Base-by-base conservation (phyloP, 2,888 invertebrate species). In the Quadriops clusia region DNA sequence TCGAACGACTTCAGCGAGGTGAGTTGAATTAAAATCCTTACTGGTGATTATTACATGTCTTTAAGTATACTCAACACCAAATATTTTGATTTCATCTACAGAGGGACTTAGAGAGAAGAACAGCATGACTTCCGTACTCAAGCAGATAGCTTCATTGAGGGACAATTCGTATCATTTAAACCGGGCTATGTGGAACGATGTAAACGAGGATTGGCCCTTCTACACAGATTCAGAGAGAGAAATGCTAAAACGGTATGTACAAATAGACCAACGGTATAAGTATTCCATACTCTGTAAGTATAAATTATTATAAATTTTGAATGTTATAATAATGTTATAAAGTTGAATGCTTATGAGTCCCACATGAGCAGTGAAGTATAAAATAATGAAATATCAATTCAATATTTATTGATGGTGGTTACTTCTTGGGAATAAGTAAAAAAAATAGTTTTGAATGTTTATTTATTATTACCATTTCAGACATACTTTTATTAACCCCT, bases 131-230 rank as follows among this genome's bases (percentile, higher is more conserved):
- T 73, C 73, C 54, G 75, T 87, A 47, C 67, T 93, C 54, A 79
- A 78, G 50, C 79, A 82, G 58, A 77, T 91, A 46, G 78, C 89
- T 46, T 68, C 65, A 43, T 68, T 85, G 65, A 80, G 82, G 60
- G 87, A 91, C 64, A 91, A 93, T 65, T 79, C 80, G 54, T 93
- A 83, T 67, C 79, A 84, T 54, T 70, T 94, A 59, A 77, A 80
- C 50, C 79, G 84, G 53, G 77, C 81, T 54, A 71, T 84, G 52
- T 94, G 90, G 87, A 85, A 83, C 57, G 93, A 94, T 58, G 87
- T 91, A 43, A 81, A 86, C 49, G 85, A 85, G 54, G 84, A 86
- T 56, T 94, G 94, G 93, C 86, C 87, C 38, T 91, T 83, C 67
- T 94, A 90, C 58, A 74, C 81, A 11, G 90, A 91, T 49, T 82